A percentile compares a stretch with the other conserved stretches of the same genome.
These are phyloP conservation scores for Erpornis zantholeuca DNA, from an alignment of 2,113 vertebrate genomes.

Conservation along the genomic window DNA sequence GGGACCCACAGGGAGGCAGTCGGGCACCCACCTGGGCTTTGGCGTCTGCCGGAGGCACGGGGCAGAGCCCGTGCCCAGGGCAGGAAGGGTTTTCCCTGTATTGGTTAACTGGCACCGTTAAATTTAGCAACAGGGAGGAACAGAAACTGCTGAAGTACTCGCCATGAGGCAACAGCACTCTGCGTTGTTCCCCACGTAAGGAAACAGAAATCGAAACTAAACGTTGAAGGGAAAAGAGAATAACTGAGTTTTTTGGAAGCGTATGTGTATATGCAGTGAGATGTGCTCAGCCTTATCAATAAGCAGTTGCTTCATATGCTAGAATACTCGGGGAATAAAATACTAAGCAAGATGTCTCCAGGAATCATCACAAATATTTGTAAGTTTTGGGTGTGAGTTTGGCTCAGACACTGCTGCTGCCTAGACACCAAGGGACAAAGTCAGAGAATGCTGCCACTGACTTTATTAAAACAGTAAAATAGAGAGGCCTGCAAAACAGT, in stretches of 20 bases:
- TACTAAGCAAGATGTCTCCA: not conserved
- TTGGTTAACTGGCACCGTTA: not conserved
- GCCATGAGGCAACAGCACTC: not conserved
- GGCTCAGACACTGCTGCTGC: not conserved
- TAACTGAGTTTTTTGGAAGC: not conserved
- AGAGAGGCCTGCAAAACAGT: not conserved
- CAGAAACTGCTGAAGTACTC: not conserved
- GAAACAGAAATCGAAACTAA: not conserved
- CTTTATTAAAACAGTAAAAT: not conserved
- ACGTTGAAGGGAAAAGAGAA: not conserved
- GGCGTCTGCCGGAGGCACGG: accelerated
- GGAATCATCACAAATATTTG: not conserved
- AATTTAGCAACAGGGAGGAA: not conserved
- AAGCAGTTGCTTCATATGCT: not conserved
- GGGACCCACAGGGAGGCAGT: not conserved
- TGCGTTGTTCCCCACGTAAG: not conserved
- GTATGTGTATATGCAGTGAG: not conserved
- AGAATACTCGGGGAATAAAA: not conserved
- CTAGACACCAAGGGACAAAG: not conserved
- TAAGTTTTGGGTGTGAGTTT: not conserved
- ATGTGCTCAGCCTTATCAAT: not conserved
- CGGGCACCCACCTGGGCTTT: not conserved
- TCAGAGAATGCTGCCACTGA: not conserved
- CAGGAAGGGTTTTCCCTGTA: not conserved
- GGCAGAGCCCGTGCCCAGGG: not conserved